phyloP scores from a whole-genome alignment of 2,113 vertebrate species.

The Dissostichus mawsoni region DNA sequence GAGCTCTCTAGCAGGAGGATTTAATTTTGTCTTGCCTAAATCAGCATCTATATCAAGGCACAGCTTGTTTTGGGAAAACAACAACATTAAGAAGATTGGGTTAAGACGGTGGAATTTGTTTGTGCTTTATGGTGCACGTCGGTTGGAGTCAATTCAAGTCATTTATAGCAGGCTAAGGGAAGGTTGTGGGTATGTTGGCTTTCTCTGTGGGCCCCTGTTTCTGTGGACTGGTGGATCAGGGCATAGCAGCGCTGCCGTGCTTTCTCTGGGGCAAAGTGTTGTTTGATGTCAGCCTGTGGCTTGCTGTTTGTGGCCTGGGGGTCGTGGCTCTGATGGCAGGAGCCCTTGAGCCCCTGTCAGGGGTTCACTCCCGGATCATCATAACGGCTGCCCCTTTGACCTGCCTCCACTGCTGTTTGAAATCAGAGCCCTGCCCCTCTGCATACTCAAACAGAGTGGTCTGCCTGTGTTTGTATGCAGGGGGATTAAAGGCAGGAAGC shows the following conservation, averaged over 20 bases:
- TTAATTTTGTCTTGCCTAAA: constrained; percentile 38
- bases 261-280: constrained; percentile 46
- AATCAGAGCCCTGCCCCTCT: constrained; percentile 40
- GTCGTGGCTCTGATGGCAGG: constrained; percentile 58
- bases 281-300: constrained; percentile 55
- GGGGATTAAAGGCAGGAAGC: constrained; percentile 36
- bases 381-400: constrained; percentile 60
- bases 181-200: constrained; percentile 23
- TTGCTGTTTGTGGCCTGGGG: constrained; percentile 45
- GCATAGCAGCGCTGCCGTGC: constrained; percentile 28
- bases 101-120: constrained; percentile 36
- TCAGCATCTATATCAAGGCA: constrained; percentile 6
- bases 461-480: constrained; percentile 32
- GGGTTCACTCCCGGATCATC: constrained; percentile 47
- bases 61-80: constrained; percentile 19
- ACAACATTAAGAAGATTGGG: constrained; percentile 39
- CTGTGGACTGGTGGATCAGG: constrained; percentile 25
- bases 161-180: constrained; percentile 19
- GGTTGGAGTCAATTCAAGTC: constrained; percentile 34
- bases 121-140: constrained; percentile 24
- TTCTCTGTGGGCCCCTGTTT: constrained; percentile 23
- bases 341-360: constrained; percentile 58
- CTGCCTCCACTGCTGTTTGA: constrained; percentile 52
- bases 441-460: constrained; percentile 10
- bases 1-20: constrained; percentile 9